Evolutionary conservation across 1,140 invertebrate species (phyloP), one percentile per base, ranked within the genome.

Genomic region (Coptotermes formosanus): DNA sequence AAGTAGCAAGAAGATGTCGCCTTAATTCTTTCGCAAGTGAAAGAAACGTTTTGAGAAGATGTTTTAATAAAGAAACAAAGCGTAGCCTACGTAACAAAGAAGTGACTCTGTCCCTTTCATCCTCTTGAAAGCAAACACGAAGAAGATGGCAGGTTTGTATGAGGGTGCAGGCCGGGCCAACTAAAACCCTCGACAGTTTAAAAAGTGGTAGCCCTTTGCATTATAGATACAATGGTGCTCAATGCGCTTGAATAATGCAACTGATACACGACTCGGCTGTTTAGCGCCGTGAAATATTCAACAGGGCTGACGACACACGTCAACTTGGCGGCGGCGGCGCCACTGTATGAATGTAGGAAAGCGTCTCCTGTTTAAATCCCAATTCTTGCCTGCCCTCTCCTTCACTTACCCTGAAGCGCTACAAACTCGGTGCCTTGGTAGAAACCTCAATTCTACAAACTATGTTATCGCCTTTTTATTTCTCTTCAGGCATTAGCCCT

Each of bases 161-260:
- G 8, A 75, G 64, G 64, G 64, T 75, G 64, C 30, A 25, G 4
- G 64, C 64, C 64, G 25, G 59, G n/a, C n/a, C 64, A 14, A 30
- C 64, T 75, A 75, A 75, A 75, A 75, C 64, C 64, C 64, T 75
- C 64, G 64, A 30, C 64, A 75, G 64, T 75, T 75, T 75, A 75
- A 75, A 75, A 75, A 75, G 64, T 75, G 64, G 64, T 75, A 75
- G 25, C 64, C 64, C 64, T 30, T 25, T 75, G 64, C 64, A 75
- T 75, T 75, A 75, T 75, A 75, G 25, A 75, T 30, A 75, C 64
- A 75, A 75, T n/a, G 64, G 64, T 75, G 64, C 64, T 75, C 64
- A 75, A 75, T 75, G 64, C 64, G 64, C 25, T 4, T 75, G 64
- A 75, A 75, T 75, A 75, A 30, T 75, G 64, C 25, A 75, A 14